Conservation (phyloP, 2,797 vertebrate species). For the Picus viridis region DNA sequence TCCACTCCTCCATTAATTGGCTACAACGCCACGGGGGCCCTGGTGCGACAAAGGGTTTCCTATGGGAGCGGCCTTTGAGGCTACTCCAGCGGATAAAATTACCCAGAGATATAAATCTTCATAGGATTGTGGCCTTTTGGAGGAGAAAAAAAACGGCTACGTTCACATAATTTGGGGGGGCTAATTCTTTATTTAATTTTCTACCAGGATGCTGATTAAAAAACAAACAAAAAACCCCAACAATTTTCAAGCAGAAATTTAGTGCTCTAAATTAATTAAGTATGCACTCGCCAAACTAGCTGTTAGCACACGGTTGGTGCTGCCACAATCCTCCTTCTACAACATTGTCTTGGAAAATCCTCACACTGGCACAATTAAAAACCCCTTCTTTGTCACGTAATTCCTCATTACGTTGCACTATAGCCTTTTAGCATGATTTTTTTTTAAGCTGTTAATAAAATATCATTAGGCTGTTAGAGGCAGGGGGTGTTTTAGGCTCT, state of each 20-base stretch:
- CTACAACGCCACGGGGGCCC: not conserved
- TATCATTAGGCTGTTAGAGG: not conserved
- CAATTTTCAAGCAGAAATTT: slow-evolving; percentile 19
- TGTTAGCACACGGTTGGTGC: not conserved
- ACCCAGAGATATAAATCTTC: slow-evolving; percentile 9
- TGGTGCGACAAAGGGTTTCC: not conserved
- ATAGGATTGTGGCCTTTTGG: not conserved
- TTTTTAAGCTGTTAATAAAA: not conserved
- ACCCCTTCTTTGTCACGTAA: not conserved
- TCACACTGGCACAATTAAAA: slow-evolving; percentile 16
- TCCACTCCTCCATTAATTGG: not conserved
- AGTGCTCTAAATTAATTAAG: slow-evolving; percentile 38
- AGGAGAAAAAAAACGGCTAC: not conserved
- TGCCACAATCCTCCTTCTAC: slow-evolving; percentile 23
- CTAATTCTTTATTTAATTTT: slow-evolving; percentile 34
- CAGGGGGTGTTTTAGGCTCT: not conserved
- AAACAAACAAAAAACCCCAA: not conserved
- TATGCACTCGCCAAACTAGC: not conserved
- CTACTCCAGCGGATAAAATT: not conserved
- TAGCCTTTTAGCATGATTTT: not conserved
- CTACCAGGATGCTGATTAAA: slow-evolving; percentile 31
- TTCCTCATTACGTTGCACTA: not conserved
- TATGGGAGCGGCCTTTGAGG: not conserved
- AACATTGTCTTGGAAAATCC: slow-evolving; percentile 10
- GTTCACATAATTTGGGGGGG: not conserved